Evolutionary conservation across 2,797 vertebrate genomes (phyloP), one percentile per base, ranked within the genome.

Genomic region (Melanotaenia pygmaea): DNA sequence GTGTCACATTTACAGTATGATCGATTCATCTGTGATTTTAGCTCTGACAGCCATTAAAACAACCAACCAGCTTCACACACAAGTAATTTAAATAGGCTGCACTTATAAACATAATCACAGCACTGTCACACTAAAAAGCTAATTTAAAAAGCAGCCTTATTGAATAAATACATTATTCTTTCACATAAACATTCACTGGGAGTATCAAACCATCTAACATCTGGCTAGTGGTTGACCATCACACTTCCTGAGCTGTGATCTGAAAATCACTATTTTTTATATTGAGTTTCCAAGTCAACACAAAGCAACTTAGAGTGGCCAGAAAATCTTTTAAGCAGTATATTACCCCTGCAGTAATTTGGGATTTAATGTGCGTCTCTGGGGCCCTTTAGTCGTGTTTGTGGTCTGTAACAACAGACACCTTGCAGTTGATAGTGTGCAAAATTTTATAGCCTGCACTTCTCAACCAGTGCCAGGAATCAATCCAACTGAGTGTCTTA

Each of bases 281-380:
- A 28, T 32, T 30, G 37, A 43, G 12, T 72, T 76, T 81, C 60
- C 64, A 62, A 74, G 76, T 68, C 61, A 72, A 74, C 67, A 73
- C 72, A 73, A 78, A 68, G 45, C 45, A 77, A 53, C 73, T 78
- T 57, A 67, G 64, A 66, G 54, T 67, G 74, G 63, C 62, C 43
- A 45, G 34, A 65, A 72, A 70, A 65, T 71, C 32, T 80, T 67
- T 77, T 67, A 43, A 63, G 72, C 65, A 50, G 30, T 63, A 64
- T 67, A 79, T 86, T 70, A 65, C 34, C 76, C 73, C 65, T n/a
- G 18, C 66, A 80, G 72, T 81, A 74, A 84, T 90, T 81, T 85
- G 62, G 67, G 32, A 56, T 83, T 88, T 76, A 84, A 60, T 79
- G 80, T 67, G 60, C 80, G 45, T 81, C 80, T 87, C 75, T 59